These are phyloP conservation scores for Drosophila lacteicornis DNA, from an alignment of 1,140 invertebrate genomes.

Conservation along the genomic window DNA sequence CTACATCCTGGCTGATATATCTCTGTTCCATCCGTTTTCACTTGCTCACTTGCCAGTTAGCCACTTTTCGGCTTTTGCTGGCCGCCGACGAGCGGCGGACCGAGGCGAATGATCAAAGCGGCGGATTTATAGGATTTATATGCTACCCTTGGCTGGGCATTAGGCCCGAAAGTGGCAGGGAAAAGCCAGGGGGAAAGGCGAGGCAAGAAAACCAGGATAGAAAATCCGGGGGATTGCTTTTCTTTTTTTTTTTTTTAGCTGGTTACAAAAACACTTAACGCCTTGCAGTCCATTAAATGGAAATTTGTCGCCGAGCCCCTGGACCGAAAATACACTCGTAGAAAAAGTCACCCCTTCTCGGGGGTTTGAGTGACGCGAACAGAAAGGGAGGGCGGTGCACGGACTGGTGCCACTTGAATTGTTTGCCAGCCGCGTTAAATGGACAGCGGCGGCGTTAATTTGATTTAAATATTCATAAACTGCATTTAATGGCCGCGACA, in stretches of 20 bases:
- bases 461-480: conserved; percentile 82
- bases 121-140: conserved; percentile 77
- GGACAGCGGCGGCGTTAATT: conserved; percentile 62
- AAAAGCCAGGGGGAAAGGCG: neutral
- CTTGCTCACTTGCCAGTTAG: conserved; percentile 34
- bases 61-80: conserved; percentile 69
- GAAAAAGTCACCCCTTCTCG: conserved; percentile 15
- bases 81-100: conserved; percentile 11
- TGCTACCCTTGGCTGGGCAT: conserved; percentile 75
- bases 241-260: conserved; percentile 43
- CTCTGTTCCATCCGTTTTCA: neutral
- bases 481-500: conserved; percentile 75
- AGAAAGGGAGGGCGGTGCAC: neutral
- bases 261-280: conserved; percentile 77
- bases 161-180: conserved; percentile 20
- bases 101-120: conserved; percentile 72
- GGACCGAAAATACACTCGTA: conserved; percentile 27
- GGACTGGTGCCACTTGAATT: conserved; percentile 44
- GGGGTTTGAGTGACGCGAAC: too few species aligned
- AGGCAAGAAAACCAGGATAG: conserved; percentile 4
- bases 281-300: conserved; percentile 77
- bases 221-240: neutral
- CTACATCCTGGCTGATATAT: neutral
- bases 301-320: conserved; percentile 66
- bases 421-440: conserved; percentile 59